phyloP scores from a whole-genome alignment of 2,113 vertebrate species.

The Mesoclemmys tuberculata region DNA sequence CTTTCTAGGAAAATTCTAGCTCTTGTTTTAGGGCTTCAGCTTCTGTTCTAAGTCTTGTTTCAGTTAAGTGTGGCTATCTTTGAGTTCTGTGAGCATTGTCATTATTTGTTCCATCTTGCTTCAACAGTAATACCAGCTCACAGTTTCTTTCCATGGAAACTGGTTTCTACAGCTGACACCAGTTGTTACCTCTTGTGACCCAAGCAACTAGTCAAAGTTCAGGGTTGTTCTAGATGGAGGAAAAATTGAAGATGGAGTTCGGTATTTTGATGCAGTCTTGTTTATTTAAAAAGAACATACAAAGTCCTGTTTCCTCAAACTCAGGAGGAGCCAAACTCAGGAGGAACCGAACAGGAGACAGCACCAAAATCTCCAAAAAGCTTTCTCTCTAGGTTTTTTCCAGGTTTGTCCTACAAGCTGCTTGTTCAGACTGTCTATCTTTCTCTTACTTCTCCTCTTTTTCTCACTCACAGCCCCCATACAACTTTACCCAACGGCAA shows the following conservation, averaged over 20 bases:
- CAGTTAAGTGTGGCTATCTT: background rate
- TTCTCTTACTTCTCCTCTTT: background rate
- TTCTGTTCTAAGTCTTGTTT: background rate
- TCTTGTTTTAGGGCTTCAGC: background rate
- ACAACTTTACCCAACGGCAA: background rate
- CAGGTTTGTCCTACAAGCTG: background rate
- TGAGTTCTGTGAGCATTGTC: background rate
- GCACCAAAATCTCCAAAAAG: background rate
- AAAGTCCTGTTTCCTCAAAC: too few species aligned
- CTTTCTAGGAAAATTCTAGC: background rate
- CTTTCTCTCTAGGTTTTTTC: background rate
- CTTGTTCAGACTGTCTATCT: background rate
- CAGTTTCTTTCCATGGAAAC: background rate
- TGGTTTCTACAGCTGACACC: background rate
- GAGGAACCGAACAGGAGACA: too few species aligned
- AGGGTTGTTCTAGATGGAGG: background rate
- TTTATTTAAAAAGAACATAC: too few species aligned
- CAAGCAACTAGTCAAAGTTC: background rate
- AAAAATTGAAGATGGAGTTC: background rate
- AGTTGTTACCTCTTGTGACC: background rate
- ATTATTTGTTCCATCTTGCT: background rate
- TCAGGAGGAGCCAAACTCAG: too few species aligned
- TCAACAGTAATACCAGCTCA: background rate
- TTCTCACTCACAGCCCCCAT: background rate
- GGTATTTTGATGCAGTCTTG: background rate